Percentiles rank a stretch among this genome's conserved stretches.
These are phyloP conservation scores for Hoplostethus mediterraneus DNA, from an alignment of 2,797 vertebrate genomes.

Conservation along the genomic window DNA sequence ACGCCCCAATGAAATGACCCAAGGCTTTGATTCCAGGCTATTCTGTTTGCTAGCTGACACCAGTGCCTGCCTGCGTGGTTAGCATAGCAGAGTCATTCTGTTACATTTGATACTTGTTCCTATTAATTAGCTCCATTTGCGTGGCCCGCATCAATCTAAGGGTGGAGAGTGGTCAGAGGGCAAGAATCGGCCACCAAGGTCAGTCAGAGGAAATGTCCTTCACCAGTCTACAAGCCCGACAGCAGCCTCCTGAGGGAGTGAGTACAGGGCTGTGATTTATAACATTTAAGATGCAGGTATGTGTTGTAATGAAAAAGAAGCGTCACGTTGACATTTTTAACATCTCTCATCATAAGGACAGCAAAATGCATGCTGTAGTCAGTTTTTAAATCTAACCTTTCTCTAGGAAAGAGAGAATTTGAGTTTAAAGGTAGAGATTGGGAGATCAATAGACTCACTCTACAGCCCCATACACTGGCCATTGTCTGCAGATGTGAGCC, in stretches of 20 bases:
- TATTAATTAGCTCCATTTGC: slow-evolving; percentile 79
- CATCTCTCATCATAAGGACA: background rate
- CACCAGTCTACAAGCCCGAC: background rate
- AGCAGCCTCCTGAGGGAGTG: background rate
- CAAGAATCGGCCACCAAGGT: slow-evolving; percentile 70
- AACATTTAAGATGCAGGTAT: background rate
- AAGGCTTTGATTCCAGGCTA: slow-evolving; percentile 47
- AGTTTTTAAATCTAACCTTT: slow-evolving; percentile 1
- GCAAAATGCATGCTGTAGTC: background rate
- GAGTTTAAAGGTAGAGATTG: slow-evolving; percentile 34
- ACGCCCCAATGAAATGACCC: slow-evolving; percentile 62
- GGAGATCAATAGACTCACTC: slow-evolving; percentile 63
- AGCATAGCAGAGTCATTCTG: slow-evolving; percentile 81
- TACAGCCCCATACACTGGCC: slow-evolving; percentile 43
- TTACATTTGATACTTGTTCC: slow-evolving; percentile 82
- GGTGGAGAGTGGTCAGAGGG: slow-evolving; percentile 51
- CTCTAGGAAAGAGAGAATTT: slow-evolving; percentile 1
- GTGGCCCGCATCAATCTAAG: slow-evolving; percentile 56
- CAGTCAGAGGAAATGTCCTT: slow-evolving; percentile 58
- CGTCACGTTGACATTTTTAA: too few species aligned
- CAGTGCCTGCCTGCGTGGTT: slow-evolving; percentile 62
- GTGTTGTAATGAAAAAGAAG: background rate
- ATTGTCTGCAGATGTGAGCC: slow-evolving; percentile 55
- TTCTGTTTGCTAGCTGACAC: slow-evolving; percentile 65
- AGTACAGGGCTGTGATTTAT: too few species aligned